Evolutionary conservation across 2,113 vertebrate genomes (phyloP), one percentile per base, ranked within the genome.

Genomic region (Xyrauchen texanus): DNA sequence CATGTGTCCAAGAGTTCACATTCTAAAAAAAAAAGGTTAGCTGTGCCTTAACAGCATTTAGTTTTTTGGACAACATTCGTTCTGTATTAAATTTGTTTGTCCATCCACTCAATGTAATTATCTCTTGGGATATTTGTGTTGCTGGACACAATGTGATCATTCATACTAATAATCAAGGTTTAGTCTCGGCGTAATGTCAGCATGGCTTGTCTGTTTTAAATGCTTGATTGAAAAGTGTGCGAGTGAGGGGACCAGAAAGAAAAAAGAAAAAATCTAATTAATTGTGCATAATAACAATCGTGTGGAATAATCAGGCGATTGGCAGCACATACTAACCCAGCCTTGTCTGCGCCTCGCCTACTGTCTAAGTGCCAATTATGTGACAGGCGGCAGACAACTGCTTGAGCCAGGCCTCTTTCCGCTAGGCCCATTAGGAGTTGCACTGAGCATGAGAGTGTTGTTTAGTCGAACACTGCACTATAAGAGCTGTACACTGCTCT

Each of bases 231-330:
- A 79, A 52, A 72, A 55, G 71, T 52, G 68, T 65, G 44, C 53
- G 77, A 65, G 75, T 21, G 70, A 67, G 46, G 46, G 73, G 65
- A 64, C 16, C 21, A 34, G 21, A 34, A 3, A 34, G 21, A 34
- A 34, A 64, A 67, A 68, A 66, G 83, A 73, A 55, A 61, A 75
- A 63, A 76, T 65, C 73, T 53, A 82, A 82, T 86, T 82, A 82
- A 81, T 86, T 65, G 74, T 81, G 73, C 73, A 90, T 81, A 85
- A 77, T 74, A 86, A 88, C 89, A 88, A 87, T 91, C 88, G 90
- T 90, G 85, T 88, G 5, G 68, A 9, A 70, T 58, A 72, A 5
- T 64, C 63, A 34, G 21, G 21, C 21, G 21, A 76, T 70, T 79
- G 58, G 77, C 85, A 67, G 81, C 86, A 78, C 78, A 71, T 87